These are phyloP conservation scores for Threskiornis aethiopicus DNA, from an alignment of 2,797 vertebrate species.

Conservation along the genomic window DNA sequence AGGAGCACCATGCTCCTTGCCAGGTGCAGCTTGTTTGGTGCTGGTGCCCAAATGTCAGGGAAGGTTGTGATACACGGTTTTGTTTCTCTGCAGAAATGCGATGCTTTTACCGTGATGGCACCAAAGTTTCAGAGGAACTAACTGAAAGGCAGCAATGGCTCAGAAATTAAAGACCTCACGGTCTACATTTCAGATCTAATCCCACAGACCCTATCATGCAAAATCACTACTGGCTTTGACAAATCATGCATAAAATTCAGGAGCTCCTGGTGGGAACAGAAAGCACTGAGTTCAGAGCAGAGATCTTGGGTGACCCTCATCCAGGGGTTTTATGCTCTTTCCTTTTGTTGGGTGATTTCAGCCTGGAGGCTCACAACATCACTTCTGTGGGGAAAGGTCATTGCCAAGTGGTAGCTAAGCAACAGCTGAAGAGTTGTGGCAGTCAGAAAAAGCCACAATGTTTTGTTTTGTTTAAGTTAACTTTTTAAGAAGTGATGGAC, in stretches of 20 bases:
- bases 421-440: neutral
- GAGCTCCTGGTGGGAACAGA: neutral
- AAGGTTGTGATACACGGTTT: neutral
- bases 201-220: neutral
- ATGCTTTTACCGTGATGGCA: neutral
- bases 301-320: neutral
- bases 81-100: neutral
- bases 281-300: neutral
- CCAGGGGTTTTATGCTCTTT: neutral
- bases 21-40: neutral
- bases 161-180: neutral
- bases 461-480: neutral
- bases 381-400: constrained; percentile 24
- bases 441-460: neutral
- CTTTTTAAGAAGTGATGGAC: neutral
- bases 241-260: neutral
- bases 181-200: neutral
- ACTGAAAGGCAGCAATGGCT: neutral
- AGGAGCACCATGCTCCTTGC: fast-evolving
- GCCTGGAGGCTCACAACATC: neutral
- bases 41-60: neutral
- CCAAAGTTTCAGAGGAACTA: neutral
- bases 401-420: constrained; percentile 26
- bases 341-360: neutral
- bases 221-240: neutral